Conservation (phyloP, 2,113 vertebrate species). For the Morone saxatilis region DNA sequence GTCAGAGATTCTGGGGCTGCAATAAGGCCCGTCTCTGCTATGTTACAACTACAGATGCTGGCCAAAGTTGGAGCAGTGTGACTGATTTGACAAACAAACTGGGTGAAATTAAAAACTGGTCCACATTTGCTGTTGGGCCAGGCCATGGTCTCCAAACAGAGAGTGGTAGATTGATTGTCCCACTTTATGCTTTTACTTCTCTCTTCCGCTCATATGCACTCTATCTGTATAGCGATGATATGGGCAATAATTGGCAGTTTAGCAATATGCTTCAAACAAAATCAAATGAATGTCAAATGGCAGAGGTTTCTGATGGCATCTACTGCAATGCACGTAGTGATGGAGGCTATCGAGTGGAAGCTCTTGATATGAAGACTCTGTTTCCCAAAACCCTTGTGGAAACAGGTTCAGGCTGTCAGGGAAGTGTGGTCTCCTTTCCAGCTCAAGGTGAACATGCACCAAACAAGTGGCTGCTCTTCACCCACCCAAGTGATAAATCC, state of each 20-base stretch:
- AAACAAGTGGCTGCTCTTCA: conserved; percentile 40
- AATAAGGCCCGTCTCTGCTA: conserved; percentile 44
- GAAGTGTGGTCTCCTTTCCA: conserved; percentile 30
- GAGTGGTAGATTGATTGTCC: conserved; percentile 14
- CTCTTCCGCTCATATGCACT: background rate
- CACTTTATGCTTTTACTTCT: background rate
- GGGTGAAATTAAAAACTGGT: background rate
- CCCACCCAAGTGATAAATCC: background rate
- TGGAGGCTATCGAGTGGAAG: conserved; percentile 25
- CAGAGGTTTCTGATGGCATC: conserved; percentile 5
- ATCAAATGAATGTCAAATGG: conserved; percentile 25
- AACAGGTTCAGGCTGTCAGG: conserved; percentile 7
- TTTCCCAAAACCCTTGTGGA: background rate
- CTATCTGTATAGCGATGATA: background rate
- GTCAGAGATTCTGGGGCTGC: background rate
- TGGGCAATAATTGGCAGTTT: background rate
- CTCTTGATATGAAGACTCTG: background rate
- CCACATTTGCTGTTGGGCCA: conserved; percentile 37
- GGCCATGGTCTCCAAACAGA: conserved; percentile 39
- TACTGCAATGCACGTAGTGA: background rate
- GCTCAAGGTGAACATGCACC: background rate
- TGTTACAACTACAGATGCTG: background rate
- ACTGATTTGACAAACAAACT: conserved; percentile 2
- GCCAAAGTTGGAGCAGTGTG: conserved; percentile 14
- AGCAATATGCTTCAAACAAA: background rate